Percentiles rank a stretch among this genome's conserved stretches.
Evolutionary conservation across 2,113 vertebrate genomes (phyloP).

Genomic region (Hypomesus transpacificus): DNA sequence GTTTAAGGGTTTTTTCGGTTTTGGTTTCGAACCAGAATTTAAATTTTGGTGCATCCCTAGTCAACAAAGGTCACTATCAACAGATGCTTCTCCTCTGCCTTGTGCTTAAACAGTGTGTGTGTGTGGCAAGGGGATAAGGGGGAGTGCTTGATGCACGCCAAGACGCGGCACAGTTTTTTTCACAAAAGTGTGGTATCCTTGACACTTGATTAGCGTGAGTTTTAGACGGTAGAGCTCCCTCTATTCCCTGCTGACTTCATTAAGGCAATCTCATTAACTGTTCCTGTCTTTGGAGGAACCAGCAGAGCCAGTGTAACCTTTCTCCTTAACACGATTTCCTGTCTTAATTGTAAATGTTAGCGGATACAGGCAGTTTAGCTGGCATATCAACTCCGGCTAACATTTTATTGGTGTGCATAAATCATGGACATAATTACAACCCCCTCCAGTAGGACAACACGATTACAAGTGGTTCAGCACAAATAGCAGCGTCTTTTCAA

Average conservation of each 20-base stretch:
- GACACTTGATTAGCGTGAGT: constrained; percentile 55
- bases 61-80: too few relatives aligned
- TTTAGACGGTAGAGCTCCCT: constrained; percentile 37
- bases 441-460: too few relatives aligned
- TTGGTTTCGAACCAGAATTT: too few relatives aligned
- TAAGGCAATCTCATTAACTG: constrained; percentile 66
- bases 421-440: constrained; percentile 58
- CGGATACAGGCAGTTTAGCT: constrained; percentile 44
- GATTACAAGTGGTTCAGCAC: too few relatives aligned
- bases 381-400: constrained; percentile 46
- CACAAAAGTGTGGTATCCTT: constrained; percentile 32
- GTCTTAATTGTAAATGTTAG: constrained; percentile 63
- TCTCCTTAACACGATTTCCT: constrained; percentile 57
- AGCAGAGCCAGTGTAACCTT: constrained; percentile 51
- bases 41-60: too few relatives aligned
- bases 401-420: constrained; percentile 47
- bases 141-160: neutral
- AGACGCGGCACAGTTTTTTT: neutral
- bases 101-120: too few relatives aligned
- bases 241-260: constrained; percentile 62
- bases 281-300: constrained; percentile 46
- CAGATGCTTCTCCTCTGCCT: too few relatives aligned
- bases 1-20: too few relatives aligned
- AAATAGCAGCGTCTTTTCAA: too few relatives aligned
- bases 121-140: neutral